Evolutionary conservation across 1,140 invertebrate genomes (phyloP).

Genomic region (Sesamia nonagrioides): DNA sequence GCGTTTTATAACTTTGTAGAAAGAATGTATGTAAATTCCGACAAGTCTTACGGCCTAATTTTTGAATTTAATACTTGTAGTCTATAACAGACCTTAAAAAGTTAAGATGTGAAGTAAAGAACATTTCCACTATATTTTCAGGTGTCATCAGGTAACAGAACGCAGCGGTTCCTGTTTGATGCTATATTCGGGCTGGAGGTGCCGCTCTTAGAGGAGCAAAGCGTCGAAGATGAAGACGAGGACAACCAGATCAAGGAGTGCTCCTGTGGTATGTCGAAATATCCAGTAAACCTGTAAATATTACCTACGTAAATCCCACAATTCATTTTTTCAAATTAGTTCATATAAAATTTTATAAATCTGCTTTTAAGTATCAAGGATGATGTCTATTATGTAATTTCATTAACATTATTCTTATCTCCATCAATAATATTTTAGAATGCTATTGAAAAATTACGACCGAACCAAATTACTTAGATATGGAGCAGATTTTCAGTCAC

Average conservation of each 20-base stretch:
- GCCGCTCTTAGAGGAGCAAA: conserved; percentile 86
- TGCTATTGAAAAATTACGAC: not conserved
- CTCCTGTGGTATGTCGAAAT: conserved; percentile 88
- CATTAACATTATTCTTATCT: not conserved
- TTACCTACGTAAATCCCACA: not conserved
- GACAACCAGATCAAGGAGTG: conserved; percentile 88
- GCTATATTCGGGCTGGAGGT: conserved; percentile 89
- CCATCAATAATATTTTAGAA: not conserved
- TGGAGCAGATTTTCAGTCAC: not conserved
- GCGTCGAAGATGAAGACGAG: conserved; percentile 83
- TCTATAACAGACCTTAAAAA: too few species aligned
- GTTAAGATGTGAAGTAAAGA: not conserved
- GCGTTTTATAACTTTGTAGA: too few species aligned
- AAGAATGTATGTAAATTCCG: too few species aligned
- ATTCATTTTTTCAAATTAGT: not conserved
- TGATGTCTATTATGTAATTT: too few species aligned
- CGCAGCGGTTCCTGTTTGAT: conserved; percentile 89
- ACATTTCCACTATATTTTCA: conserved; percentile 57
- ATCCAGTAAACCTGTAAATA: not conserved
- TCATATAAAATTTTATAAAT: too few species aligned
- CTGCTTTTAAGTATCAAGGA: too few species aligned
- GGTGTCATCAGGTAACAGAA: conserved; percentile 83
- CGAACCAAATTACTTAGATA: not conserved
- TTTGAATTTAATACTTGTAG: too few species aligned
- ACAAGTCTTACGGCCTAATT: too few species aligned